A percentile compares a stretch with the other conserved stretches of the same genome.
phyloP scores from a whole-genome alignment of 2,888 invertebrate genomes.

The Phorcus lineatus region DNA sequence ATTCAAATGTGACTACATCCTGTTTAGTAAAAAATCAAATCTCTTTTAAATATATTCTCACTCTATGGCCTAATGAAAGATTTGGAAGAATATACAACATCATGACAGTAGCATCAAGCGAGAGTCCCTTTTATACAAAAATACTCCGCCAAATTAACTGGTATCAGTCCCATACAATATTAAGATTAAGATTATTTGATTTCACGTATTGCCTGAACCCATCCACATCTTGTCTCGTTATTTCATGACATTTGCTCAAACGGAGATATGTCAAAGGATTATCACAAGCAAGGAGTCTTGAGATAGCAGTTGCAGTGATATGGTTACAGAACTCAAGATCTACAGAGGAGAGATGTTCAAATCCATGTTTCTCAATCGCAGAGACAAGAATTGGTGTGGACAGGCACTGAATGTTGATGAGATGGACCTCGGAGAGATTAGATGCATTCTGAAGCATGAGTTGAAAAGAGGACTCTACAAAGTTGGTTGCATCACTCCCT shows the following conservation, averaged over 20 bases:
- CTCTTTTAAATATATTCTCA: too few species aligned
- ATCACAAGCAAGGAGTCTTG: constrained; percentile 13
- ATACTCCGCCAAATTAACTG: too few species aligned
- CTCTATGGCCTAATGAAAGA: too few species aligned
- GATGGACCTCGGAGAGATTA: constrained; percentile 27
- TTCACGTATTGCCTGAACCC: background rate
- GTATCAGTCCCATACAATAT: constrained; percentile 30
- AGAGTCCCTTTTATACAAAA: too few species aligned
- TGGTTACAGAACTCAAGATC: constrained; percentile 32
- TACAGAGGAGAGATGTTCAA: constrained; percentile 16
- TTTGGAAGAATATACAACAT: too few species aligned
- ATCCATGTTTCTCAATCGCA: constrained; percentile 28
- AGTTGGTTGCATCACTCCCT: constrained; percentile 26
- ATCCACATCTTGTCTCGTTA: constrained; percentile 21
- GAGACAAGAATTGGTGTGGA: constrained; percentile 28
- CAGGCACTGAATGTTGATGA: constrained; percentile 34
- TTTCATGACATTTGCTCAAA: constrained; percentile 27
- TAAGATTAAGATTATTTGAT: constrained; percentile 5
- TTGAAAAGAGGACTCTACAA: constrained; percentile 22
- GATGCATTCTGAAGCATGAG: constrained; percentile 29
- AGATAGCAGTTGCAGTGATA: constrained; percentile 18
- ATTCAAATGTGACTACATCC: too few species aligned
- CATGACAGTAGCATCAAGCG: too few species aligned
- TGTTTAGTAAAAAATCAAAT: too few species aligned
- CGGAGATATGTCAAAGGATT: constrained; percentile 17